phyloP scores from a whole-genome alignment of 2,797 vertebrate species.

The Tenualosa ilisha region DNA sequence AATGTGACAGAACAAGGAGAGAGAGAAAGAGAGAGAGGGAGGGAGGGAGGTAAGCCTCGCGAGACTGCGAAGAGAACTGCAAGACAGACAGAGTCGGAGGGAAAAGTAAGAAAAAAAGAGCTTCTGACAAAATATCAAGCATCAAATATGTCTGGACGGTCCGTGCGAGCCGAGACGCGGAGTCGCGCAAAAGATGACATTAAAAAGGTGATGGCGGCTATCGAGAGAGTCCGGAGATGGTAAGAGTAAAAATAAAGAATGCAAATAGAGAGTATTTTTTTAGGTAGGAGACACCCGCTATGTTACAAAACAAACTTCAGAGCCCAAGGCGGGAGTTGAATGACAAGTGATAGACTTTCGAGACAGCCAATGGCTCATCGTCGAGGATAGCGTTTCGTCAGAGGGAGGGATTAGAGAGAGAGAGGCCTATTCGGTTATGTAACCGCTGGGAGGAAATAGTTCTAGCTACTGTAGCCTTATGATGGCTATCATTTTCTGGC shows the following conservation, averaged over 20 bases:
- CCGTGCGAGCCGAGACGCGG: slow-evolving; percentile 89
- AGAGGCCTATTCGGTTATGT: neutral
- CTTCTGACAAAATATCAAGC: slow-evolving; percentile 75
- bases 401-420: neutral
- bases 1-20: neutral
- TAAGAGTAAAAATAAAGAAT: slow-evolving; percentile 70
- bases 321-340: slow-evolving; percentile 12
- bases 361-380: slow-evolving; percentile 49
- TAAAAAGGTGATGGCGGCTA: slow-evolving; percentile 97
- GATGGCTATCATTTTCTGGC: neutral
- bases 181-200: slow-evolving; percentile 98
- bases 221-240: slow-evolving; percentile 98
- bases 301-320: slow-evolving; percentile 78
- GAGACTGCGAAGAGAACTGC: slow-evolving; percentile 70
- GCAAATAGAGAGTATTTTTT: slow-evolving; percentile 62
- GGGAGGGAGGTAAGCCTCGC: slow-evolving; percentile 67
- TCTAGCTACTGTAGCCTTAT: neutral
- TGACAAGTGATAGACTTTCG: slow-evolving; percentile 37
- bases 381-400: neutral
- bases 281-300: slow-evolving; percentile 69
- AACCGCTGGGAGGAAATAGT: neutral
- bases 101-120: slow-evolving; percentile 42
- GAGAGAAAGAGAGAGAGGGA: slow-evolving; percentile 6
- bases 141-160: slow-evolving; percentile 87
- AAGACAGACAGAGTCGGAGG: slow-evolving; percentile 76